Conservation (phyloP, 2,113 vertebrate genomes). For the Vombatus ursinus region DNA sequence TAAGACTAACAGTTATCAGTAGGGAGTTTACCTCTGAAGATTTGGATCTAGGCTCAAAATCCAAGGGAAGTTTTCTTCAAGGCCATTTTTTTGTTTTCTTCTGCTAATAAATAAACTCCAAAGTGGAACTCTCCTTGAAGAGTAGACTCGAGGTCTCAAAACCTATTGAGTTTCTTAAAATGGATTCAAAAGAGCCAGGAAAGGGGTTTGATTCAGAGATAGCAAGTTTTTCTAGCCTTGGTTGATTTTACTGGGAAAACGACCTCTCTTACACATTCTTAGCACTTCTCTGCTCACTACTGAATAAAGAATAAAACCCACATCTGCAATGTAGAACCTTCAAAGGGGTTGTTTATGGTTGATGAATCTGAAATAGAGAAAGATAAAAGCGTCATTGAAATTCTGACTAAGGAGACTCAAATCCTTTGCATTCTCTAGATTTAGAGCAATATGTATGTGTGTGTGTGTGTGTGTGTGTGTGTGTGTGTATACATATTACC, state of each 20-base stretch:
- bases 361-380: background rate
- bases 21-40: background rate
- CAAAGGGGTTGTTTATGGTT: background rate
- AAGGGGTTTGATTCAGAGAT: background rate
- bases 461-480: too few species aligned
- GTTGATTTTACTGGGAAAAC: background rate
- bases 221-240: background rate
- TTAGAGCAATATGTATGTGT: background rate
- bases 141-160: background rate
- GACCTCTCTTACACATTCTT: fast-evolving
- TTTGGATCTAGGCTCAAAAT: background rate
- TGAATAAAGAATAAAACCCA: background rate
- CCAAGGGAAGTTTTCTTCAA: background rate
- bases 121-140: background rate
- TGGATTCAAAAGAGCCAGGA: fast-evolving
- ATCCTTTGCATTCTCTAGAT: background rate
- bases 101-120: background rate
- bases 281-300: fast-evolving
- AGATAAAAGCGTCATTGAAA: background rate
- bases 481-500: background rate
- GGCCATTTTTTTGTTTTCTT: background rate
- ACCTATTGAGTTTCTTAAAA: background rate
- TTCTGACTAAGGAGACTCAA: background rate
- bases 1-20: background rate
- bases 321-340: background rate